Percentiles rank a stretch among this genome's conserved stretches.
These are phyloP conservation scores for Nicator chloris DNA, from an alignment of 2,113 vertebrate species.

Conservation along the genomic window DNA sequence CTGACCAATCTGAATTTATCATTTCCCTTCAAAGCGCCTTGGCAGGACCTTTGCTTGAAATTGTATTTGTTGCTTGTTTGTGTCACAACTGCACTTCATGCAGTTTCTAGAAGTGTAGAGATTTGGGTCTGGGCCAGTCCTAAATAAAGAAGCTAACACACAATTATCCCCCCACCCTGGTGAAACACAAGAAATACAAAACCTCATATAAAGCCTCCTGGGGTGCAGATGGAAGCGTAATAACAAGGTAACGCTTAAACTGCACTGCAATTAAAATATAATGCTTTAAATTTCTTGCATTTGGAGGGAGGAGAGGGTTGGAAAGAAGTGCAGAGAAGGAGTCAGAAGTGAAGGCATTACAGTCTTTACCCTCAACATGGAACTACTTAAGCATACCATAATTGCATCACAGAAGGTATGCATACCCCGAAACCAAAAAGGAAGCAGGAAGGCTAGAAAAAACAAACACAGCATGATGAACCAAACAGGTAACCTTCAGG, in stretches of 20 bases:
- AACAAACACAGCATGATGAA: slow-evolving; percentile 49
- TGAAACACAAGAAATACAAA: background rate
- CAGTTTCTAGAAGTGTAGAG: background rate
- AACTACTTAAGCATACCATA: slow-evolving; percentile 59
- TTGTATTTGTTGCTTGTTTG: background rate
- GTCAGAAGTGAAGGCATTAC: slow-evolving; percentile 4
- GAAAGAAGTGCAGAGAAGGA: background rate
- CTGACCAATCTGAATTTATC: background rate
- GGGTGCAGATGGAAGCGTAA: background rate
- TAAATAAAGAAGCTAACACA: background rate
- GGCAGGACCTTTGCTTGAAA: background rate
- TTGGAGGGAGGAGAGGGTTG: background rate
- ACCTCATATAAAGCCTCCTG: background rate
- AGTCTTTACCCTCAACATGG: slow-evolving; percentile 45
- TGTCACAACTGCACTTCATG: background rate
- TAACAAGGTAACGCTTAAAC: background rate
- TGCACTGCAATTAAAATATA: background rate
- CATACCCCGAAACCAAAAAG: slow-evolving; percentile 60
- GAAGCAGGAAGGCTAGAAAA: slow-evolving; percentile 57
- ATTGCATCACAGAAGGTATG: slow-evolving; percentile 67
- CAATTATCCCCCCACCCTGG: background rate
- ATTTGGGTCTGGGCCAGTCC: background rate
- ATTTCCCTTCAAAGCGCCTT: background rate
- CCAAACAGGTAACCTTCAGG: slow-evolving; percentile 52
- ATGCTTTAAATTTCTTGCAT: background rate